Conservation (phyloP, 2,888 invertebrate genomes). For the Noctua janthe region DNA sequence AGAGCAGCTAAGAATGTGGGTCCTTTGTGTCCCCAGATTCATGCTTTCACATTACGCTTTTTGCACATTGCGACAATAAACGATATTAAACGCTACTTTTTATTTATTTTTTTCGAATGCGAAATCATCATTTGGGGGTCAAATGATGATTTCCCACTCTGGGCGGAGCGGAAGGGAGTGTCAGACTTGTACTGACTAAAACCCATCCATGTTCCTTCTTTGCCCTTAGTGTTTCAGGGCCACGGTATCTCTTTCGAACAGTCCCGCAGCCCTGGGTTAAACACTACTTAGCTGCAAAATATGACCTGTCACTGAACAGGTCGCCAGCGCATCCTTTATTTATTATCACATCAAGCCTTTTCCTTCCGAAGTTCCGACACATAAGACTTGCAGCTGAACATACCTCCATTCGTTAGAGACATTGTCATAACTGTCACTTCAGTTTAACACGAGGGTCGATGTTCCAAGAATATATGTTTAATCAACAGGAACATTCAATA, state of each 20-base stretch:
- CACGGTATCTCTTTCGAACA: too few relatives aligned
- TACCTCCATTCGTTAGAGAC: slow-evolving; percentile 2
- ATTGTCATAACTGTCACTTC: slow-evolving; percentile 43
- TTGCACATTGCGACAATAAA: not conserved
- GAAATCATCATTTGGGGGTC: too few relatives aligned
- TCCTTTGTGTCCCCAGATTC: not conserved
- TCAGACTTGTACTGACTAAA: too few relatives aligned
- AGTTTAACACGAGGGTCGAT: slow-evolving; percentile 5
- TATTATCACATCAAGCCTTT: slow-evolving; percentile 26
- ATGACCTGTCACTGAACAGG: slow-evolving; percentile 6
- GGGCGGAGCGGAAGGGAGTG: too few relatives aligned
- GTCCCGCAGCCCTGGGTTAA: too few relatives aligned
- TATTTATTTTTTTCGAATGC: too few relatives aligned
- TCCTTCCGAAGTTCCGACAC: slow-evolving; percentile 5
- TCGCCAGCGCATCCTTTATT: slow-evolving; percentile 18
- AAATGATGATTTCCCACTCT: too few relatives aligned
- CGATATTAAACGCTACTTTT: slow-evolving; percentile 11
- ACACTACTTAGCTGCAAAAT: slow-evolving; percentile 10
- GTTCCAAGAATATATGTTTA: slow-evolving; percentile 35
- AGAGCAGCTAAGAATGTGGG: not conserved
- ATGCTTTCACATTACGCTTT: not conserved
- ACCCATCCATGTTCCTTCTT: too few relatives aligned
- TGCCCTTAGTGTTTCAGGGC: too few relatives aligned
- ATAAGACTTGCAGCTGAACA: slow-evolving; percentile 31
- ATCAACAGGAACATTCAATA: slow-evolving; percentile 36